A percentile compares a stretch with the other conserved stretches of the same genome.
Evolutionary conservation across 2,113 vertebrate genomes (phyloP).

Genomic region (Petroica traversi): DNA sequence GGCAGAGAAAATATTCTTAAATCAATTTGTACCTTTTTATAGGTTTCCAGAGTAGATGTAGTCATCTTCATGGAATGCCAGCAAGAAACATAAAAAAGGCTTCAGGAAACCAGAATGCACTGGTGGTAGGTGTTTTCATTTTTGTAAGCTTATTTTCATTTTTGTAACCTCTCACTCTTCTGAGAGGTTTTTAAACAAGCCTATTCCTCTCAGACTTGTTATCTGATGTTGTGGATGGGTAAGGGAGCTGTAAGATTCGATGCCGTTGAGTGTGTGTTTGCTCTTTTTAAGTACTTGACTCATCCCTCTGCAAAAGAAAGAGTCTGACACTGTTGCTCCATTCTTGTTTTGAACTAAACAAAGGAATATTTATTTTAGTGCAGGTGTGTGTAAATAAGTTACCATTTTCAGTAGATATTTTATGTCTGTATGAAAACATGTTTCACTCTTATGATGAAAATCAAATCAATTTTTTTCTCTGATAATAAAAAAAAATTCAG

Average conservation of each 20-base stretch:
- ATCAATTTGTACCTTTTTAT: not conserved
- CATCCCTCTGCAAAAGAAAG: not conserved
- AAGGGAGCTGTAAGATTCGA: not conserved
- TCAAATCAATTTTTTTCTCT: not conserved
- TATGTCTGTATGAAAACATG: not conserved
- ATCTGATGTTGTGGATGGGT: not conserved
- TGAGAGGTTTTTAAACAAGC: not conserved
- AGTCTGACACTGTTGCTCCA: not conserved
- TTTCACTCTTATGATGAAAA: not conserved
- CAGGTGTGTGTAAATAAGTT: not conserved
- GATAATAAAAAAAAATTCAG: constrained; percentile 19
- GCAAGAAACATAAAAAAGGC: constrained; percentile 77
- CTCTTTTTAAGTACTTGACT: not conserved
- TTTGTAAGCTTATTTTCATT: constrained; percentile 8
- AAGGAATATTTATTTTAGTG: not conserved
- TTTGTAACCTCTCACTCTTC: not conserved
- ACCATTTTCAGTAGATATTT: not conserved
- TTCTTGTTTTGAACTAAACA: not conserved
- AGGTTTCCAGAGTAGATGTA: constrained; percentile 92
- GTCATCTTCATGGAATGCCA: constrained; percentile 84
- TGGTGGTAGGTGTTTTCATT: constrained; percentile 80
- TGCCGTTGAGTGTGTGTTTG: not conserved
- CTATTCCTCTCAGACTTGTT: not conserved
- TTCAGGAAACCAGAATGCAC: constrained; percentile 73
- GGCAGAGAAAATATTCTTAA: not conserved